A percentile compares a stretch with the other conserved stretches of the same genome.
These are phyloP conservation scores for Oriolus oriolus DNA, from an alignment of 2,113 vertebrate species.

Conservation along the genomic window DNA sequence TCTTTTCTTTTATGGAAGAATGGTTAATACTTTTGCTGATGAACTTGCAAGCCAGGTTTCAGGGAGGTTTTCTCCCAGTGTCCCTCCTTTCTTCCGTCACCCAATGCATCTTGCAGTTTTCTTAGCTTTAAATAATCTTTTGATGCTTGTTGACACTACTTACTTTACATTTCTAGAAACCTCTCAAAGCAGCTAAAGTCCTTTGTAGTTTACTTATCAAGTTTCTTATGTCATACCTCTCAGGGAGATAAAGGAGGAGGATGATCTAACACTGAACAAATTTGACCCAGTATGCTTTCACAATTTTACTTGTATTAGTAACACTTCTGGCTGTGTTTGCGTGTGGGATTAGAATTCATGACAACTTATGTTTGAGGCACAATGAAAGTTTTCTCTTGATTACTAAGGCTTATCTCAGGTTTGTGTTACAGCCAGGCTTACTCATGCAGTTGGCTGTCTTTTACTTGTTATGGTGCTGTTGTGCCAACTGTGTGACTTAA, in stretches of 20 bases:
- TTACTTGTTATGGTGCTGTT: not conserved
- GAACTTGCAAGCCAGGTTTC: not conserved
- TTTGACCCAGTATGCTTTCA: not conserved
- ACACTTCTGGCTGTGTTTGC: constrained; percentile 3
- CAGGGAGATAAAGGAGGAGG: not conserved
- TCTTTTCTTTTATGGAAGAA: not conserved
- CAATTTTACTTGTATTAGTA: not conserved
- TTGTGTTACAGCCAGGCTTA: not conserved
- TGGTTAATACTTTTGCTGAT: not conserved
- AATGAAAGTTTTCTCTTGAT: not conserved
- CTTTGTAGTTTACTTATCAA: constrained; percentile 1
- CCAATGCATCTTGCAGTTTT: not conserved
- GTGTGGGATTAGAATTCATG: not conserved
- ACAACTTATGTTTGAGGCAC: not conserved
- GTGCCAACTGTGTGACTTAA: not conserved
- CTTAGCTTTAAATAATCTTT: constrained; percentile 4
- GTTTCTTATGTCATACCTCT: not conserved
- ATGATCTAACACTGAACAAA: not conserved
- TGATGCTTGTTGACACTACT: not conserved
- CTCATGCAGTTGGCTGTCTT: not conserved
- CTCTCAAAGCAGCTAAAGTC: not conserved
- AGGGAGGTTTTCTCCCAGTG: not conserved
- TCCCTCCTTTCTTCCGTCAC: not conserved
- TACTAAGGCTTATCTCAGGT: not conserved
- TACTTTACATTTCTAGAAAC: constrained; percentile 8